A percentile compares a stretch with the other conserved stretches of the same genome.
Conservation (phyloP, 2,797 vertebrate species). For the Odontamblyopus rebecca region DNA sequence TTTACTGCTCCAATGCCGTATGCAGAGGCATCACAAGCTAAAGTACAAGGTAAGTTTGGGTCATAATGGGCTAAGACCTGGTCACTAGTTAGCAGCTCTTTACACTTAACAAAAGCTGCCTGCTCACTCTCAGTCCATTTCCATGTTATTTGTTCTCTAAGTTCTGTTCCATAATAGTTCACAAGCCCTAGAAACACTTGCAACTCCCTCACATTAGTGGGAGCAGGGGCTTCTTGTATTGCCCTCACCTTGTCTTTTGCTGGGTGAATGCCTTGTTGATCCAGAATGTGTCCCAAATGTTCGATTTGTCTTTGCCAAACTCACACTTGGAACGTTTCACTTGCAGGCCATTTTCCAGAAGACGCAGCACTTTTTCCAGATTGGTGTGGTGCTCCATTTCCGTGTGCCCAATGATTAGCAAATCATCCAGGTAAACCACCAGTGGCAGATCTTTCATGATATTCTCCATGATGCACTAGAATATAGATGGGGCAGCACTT, state of each 20-base stretch:
- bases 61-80: conserved; percentile 27
- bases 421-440: conserved; percentile 23
- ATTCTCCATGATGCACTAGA: conserved; percentile 28
- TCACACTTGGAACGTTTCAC: conserved; percentile 32
- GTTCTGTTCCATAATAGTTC: conserved; percentile 20
- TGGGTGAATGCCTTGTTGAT: conserved; percentile 9
- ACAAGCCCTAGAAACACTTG: conserved; percentile 19
- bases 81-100: conserved; percentile 25
- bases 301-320: conserved; percentile 22
- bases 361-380: conserved; percentile 12
- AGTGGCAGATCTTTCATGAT: conserved; percentile 24
- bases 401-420: conserved; percentile 19
- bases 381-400: conserved; percentile 16
- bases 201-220: conserved; percentile 16
- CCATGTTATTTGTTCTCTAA: conserved; percentile 23
- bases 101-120: conserved; percentile 19
- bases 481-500: conserved; percentile 13
- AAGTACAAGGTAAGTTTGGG: conserved; percentile 7
- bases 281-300: conserved; percentile 29
- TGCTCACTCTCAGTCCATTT: conserved; percentile 19
- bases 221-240: conserved; percentile 18
- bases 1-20: conserved; percentile 32
- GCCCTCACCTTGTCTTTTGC: conserved; percentile 24
- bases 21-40: conserved; percentile 29
- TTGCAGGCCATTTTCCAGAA: conserved; percentile 25